Base-by-base conservation (phyloP, 2,888 invertebrate species). In the Danaus chrysippus region DNA sequence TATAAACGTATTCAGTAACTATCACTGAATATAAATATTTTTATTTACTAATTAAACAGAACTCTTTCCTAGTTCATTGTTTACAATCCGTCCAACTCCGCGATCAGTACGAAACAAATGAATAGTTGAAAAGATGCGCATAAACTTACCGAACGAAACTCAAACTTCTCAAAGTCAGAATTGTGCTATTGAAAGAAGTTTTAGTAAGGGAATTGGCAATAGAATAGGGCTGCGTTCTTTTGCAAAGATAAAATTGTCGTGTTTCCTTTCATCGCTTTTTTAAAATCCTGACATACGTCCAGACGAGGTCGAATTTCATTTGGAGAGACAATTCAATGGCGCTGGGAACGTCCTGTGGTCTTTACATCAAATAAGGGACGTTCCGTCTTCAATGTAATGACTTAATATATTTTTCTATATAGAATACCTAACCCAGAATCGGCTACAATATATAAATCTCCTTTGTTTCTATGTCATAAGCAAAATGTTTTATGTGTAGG, bases 191-290 rank as follows among this genome's bases (percentile, higher is more conserved):
- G 80, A 84, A 81, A 82, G 79, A 79, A 79, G 84, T 83, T 79
- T 82, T 81, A 76, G 75, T 79, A 75, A 76, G 77, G 74, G 78
- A 78, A 79, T 75, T 71, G 74, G 75, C 73, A 77, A 76, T 76
- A 78, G 77, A 81, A 82, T 79, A 74, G 78, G 81, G 79, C 78
- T 78, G 77, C 76, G 74, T 73, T 76, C 68, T 70, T 78, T 79
- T 73, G 68, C 68, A 72, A 70, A 77, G 80, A 78, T 73, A 82
- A 84, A 86, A 82, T 79, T 79, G 77, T 75, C 70, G 73, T 76
- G 76, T 70, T 70, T 59, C 67, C 64, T 84, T 76, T 77, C 76
- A 74, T 69, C 81, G 82, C 76, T 83, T 81, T 82, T 84, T 34
- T 34, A 34, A 61, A 54, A 58, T 41, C 42, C 41, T 41, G 42